Percentiles rank a stretch among this genome's conserved stretches.
These are phyloP conservation scores for Omphaloscelis lunosa DNA, from an alignment of 2,888 invertebrate species.

Conservation along the genomic window DNA sequence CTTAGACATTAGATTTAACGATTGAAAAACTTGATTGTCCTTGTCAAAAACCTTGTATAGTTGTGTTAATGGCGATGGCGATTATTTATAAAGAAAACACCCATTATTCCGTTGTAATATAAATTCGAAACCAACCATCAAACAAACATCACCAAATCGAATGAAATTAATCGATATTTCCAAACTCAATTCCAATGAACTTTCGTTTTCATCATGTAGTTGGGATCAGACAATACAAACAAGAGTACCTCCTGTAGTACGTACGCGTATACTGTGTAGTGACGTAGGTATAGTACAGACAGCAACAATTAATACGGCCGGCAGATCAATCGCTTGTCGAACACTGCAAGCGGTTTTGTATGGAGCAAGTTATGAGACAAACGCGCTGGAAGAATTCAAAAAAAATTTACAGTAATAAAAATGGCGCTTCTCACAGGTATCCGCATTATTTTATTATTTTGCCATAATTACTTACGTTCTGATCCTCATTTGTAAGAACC, in stretches of 20 bases:
- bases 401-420: neutral
- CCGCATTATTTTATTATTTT: neutral
- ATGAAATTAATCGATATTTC: slow-evolving; percentile 28
- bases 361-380: slow-evolving; percentile 67
- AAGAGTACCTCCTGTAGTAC: slow-evolving; percentile 29
- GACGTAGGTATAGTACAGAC: slow-evolving; percentile 77
- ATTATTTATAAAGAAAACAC: neutral
- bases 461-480: neutral
- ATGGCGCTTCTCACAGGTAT: too few species aligned
- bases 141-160: neutral
- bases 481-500: neutral
- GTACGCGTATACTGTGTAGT: slow-evolving; percentile 31
- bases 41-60: neutral
- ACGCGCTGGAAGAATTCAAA: neutral
- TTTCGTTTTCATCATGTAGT: slow-evolving; percentile 47
- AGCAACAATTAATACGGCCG: slow-evolving; percentile 88
- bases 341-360: slow-evolving; percentile 80
- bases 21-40: neutral
- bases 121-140: neutral
- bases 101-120: neutral
- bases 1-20: neutral
- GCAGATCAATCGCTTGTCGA: slow-evolving; percentile 90
- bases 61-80: neutral
- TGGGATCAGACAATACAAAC: slow-evolving; percentile 53
- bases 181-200: slow-evolving; percentile 41